Percentiles rank a stretch among this genome's conserved stretches.
These are phyloP conservation scores for Liolophura sinensis DNA, from an alignment of 1,140 invertebrate species.

Conservation along the genomic window DNA sequence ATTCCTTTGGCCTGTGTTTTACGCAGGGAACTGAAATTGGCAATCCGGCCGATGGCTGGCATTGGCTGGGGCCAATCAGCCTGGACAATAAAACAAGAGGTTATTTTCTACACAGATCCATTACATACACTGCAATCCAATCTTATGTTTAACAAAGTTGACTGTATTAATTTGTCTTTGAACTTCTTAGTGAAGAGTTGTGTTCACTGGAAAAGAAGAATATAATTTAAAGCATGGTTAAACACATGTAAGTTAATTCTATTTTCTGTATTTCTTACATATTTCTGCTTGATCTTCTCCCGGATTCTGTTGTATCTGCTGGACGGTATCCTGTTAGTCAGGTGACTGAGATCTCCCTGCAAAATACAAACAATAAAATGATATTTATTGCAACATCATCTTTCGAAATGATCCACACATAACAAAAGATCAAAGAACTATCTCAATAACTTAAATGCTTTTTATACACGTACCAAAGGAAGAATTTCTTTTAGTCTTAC, in stretches of 20 bases:
- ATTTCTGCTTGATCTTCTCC: slow-evolving; percentile 76
- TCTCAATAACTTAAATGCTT: background rate
- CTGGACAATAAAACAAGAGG: slow-evolving; percentile 31
- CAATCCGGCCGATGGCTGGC: slow-evolving; percentile 91
- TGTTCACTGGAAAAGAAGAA: background rate
- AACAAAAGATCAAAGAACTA: background rate
- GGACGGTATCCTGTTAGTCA: slow-evolving; percentile 71
- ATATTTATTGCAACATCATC: background rate
- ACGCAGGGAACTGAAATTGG: slow-evolving; percentile 96
- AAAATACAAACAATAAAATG: slow-evolving; percentile 11
- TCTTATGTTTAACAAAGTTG: background rate
- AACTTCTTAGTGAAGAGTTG: background rate
- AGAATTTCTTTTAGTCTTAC: too few relatives aligned
- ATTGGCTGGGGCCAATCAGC: slow-evolving; percentile 88
- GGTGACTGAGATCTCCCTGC: slow-evolving; percentile 65
- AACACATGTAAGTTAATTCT: background rate
- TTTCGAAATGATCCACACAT: background rate
- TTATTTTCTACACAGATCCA: too few relatives aligned
- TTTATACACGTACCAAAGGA: background rate
- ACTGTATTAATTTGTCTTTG: background rate
- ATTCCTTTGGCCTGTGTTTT: slow-evolving; percentile 96
- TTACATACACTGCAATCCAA: background rate
- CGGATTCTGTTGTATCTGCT: slow-evolving; percentile 84
- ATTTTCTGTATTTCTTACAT: slow-evolving; percentile 49
- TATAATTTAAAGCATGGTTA: too few relatives aligned